phyloP scores from a whole-genome alignment of 2,888 invertebrate genomes.

The Metalampra italica region DNA sequence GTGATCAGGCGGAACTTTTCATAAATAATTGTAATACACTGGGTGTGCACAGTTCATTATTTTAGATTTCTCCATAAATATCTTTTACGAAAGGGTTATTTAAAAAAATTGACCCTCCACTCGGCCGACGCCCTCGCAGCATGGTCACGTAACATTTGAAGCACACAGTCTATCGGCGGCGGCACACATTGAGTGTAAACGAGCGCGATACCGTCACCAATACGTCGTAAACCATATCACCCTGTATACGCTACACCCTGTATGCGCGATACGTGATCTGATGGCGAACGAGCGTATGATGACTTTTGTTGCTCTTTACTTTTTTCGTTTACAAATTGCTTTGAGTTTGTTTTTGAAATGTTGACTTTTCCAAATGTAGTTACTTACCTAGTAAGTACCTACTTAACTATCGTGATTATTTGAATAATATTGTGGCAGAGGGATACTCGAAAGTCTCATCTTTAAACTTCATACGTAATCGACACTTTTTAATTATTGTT shows the following conservation, averaged over 20 bases:
- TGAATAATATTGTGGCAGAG: no score
- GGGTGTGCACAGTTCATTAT: no score
- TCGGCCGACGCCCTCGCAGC: background rate
- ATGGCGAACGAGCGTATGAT: conserved; percentile 9
- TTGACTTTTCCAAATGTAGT: background rate
- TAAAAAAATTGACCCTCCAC: background rate
- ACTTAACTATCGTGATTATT: no score
- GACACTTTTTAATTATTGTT: no score
- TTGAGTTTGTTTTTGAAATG: background rate
- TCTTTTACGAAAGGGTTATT: no score
- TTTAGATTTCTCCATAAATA: background rate
- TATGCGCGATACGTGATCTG: conserved; percentile 41
- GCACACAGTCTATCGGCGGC: conserved; percentile 30
- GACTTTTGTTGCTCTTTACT: conserved; percentile 11
- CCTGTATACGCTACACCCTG: conserved; percentile 33
- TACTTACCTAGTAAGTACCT: no score
- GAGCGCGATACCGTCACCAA: conserved; percentile 4
- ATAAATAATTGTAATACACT: no score
- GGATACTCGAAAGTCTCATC: no score
- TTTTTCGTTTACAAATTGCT: background rate
- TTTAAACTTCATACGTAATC: no score
- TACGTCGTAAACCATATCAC: conserved; percentile 12
- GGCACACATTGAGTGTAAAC: conserved; percentile 25
- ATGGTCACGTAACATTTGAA: conserved; percentile 47
- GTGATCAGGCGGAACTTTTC: no score